These are phyloP conservation scores for Cecropterus lyciades DNA, from an alignment of 1,140 invertebrate genomes.

Conservation along the genomic window DNA sequence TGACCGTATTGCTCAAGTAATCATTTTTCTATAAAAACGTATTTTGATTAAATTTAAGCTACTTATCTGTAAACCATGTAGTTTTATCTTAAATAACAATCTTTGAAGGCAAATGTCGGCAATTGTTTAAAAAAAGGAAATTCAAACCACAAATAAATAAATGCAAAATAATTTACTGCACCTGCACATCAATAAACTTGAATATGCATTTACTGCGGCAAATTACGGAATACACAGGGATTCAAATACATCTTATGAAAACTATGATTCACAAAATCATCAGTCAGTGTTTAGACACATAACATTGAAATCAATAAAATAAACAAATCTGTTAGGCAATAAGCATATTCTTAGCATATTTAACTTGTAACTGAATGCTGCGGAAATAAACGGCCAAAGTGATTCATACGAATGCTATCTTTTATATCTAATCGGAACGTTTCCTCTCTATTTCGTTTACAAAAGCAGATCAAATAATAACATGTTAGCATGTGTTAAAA, in stretches of 20 bases:
- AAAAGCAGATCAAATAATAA: conserved; percentile 5
- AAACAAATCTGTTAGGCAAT: background rate
- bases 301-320: conserved; percentile 4
- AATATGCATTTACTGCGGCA: no score
- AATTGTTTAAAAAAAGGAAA: no score
- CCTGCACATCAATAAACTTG: no score
- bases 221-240: no score
- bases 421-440: conserved; percentile 3
- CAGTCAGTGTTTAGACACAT: conserved; percentile 1
- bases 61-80: no score
- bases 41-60: no score
- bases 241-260: conserved; percentile 1
- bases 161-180: no score
- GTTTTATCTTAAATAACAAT: no score
- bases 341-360: conserved; percentile 15
- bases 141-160: no score
- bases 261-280: background rate
- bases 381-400: background rate
- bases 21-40: no score
- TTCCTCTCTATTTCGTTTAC: conserved; percentile 10
- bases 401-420: background rate
- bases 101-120: no score
- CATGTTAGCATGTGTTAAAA: conserved; percentile 3
- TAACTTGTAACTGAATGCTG: background rate
- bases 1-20: no score